A percentile compares a stretch with the other conserved stretches of the same genome.
phyloP scores from a whole-genome alignment of 2,888 invertebrate genomes.

The Conus canariensis region DNA sequence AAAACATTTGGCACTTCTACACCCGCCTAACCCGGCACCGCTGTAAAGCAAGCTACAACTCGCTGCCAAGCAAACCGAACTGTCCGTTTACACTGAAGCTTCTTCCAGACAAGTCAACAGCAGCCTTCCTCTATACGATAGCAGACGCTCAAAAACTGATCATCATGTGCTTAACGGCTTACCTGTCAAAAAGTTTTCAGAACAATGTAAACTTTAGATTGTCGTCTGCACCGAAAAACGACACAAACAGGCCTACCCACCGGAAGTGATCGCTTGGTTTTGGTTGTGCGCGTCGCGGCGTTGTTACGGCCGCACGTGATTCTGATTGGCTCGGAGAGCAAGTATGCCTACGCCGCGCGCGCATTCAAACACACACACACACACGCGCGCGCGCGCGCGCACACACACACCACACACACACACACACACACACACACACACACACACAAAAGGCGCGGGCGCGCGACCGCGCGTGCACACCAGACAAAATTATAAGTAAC shows the following conservation, averaged over 20 bases:
- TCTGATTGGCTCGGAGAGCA: not conserved
- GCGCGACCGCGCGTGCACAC: not conserved
- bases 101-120: too few species aligned
- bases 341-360: not conserved
- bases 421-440: not conserved
- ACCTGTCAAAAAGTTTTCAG: slow-evolving; percentile 19
- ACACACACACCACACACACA: not conserved
- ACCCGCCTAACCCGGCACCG: not conserved
- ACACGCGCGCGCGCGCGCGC: not conserved
- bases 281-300: slow-evolving; percentile 27
- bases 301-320: slow-evolving; percentile 31
- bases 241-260: not conserved
- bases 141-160: not conserved
- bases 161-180: not conserved
- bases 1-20: not conserved
- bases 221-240: not conserved
- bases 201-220: not conserved
- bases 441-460: not conserved
- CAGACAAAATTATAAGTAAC: not conserved
- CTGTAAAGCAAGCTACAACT: not conserved
- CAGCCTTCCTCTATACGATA: not conserved
- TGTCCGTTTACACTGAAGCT: too few species aligned
- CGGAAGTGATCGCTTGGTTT: slow-evolving; percentile 17
- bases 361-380: not conserved
- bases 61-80: not conserved